Conservation (phyloP, 2,113 vertebrate genomes). For the Marcusenius ussheri region DNA sequence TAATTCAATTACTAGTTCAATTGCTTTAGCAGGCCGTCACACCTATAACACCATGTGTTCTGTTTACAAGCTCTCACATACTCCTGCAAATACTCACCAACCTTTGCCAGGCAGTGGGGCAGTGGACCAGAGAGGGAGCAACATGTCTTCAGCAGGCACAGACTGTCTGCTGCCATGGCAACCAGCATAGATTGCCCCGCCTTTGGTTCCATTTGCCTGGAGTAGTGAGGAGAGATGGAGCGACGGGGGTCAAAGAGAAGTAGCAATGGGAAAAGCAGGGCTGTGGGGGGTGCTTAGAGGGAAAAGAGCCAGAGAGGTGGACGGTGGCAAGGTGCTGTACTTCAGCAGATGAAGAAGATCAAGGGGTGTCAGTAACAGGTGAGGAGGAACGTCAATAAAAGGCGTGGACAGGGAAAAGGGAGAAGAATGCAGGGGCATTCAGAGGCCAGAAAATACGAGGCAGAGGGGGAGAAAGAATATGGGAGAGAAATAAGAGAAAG, state of each 20-base stretch:
- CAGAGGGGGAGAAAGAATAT: background rate
- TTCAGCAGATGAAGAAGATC: background rate
- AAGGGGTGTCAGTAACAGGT: background rate
- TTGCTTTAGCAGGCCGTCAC: background rate
- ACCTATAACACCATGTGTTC: background rate
- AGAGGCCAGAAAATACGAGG: background rate
- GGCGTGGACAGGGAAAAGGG: background rate
- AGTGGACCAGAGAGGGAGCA: background rate
- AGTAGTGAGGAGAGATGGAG: conserved; percentile 8
- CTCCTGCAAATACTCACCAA: background rate
- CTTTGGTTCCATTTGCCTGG: conserved; percentile 60
- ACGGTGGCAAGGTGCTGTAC: background rate
- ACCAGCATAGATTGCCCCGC: conserved; percentile 79
- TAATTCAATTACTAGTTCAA: background rate
- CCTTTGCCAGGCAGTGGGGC: background rate
- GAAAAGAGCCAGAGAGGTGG: background rate
- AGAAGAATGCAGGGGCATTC: conserved; percentile 7
- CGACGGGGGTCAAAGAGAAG: background rate
- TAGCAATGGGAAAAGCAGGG: conserved; percentile 28
- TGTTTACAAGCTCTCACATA: conserved; percentile 11
- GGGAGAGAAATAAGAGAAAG: background rate
- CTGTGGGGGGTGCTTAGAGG: background rate
- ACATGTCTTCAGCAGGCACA: conserved; percentile 74
- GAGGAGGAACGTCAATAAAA: background rate
- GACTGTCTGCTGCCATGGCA: conserved; percentile 90